A percentile compares a stretch with the other conserved stretches of the same genome.
phyloP scores from a whole-genome alignment of 2,888 invertebrate species.

The Chymomyza caudatula region DNA sequence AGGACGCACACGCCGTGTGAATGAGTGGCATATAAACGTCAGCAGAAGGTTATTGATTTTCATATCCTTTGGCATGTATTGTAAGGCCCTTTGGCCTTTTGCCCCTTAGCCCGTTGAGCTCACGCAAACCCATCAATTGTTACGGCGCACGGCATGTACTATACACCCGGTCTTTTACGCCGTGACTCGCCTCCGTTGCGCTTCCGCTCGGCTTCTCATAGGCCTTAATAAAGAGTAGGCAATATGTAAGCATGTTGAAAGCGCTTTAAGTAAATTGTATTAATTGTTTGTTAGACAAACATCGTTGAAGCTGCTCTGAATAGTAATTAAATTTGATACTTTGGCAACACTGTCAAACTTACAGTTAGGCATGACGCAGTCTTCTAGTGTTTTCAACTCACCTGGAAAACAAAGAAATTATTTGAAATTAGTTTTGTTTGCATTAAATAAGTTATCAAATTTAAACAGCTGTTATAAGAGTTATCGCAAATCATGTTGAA shows the following conservation, averaged over 20 bases:
- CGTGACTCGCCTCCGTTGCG: too few species aligned
- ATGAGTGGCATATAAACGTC: constrained; percentile 14
- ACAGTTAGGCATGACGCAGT: not conserved
- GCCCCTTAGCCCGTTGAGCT: not conserved
- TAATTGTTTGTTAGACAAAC: not conserved
- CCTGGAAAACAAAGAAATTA: not conserved
- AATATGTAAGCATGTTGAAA: not conserved
- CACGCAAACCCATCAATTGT: not conserved
- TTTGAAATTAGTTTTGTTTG: not conserved
- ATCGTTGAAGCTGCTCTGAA: not conserved
- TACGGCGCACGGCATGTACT: not conserved
- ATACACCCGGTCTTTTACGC: too few species aligned
- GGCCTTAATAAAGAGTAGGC: not conserved
- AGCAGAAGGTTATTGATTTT: constrained; percentile 33
- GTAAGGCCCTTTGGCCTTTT: not conserved
- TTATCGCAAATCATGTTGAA: too few species aligned
- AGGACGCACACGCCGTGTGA: constrained; percentile 11
- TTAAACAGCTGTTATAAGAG: too few species aligned
- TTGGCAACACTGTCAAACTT: constrained; percentile 16
- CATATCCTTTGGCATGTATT: constrained; percentile 12
- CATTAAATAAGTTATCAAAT: too few species aligned
- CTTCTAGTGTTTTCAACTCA: not conserved
- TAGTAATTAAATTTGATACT: constrained; percentile 27
- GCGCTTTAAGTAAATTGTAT: not conserved
- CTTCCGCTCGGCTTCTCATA: not conserved